Base-by-base conservation (phyloP, 1,140 invertebrate species). In the Dreissena rostriformis region DNA sequence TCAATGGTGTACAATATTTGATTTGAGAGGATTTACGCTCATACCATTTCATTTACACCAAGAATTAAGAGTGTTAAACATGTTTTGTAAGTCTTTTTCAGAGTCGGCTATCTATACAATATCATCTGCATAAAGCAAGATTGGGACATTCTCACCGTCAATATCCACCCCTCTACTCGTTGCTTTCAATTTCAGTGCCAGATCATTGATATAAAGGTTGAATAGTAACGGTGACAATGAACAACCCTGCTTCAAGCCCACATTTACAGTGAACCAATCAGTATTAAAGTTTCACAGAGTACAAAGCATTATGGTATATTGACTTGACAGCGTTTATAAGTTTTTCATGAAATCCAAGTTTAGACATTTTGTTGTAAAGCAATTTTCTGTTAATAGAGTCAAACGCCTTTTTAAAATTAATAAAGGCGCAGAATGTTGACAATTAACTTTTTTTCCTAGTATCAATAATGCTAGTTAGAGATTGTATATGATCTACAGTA, bases 391-490 rank as follows among this genome's bases (percentile, higher is more conserved):
- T 52, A 28, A 74, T 74, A 52, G 12, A 29, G 26, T 82, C 80
- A 24, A 53, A 82, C 15, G 80, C 71, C 57, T 82, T 73, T 24
- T 28, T 67, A 72, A 74, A 65, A 53, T 82, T 71, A 15, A 82
- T 82, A 74, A 51, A 82, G 12, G 55, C 15, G 19, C 14, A 28
- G 67, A 22, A 82, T 26, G 80, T 82, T 28, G 70, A 57, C 63
- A 51, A 15, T 72, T 82, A 73, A 10, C 5, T 10, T 66, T 66
- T 65, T n/a, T 72, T 55, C n/a, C 80, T 65, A 22, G 55, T 82
- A 14, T 74, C 29, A 39, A 82, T 24, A 73, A 82, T 74, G 53
- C 15, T 73, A 7, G 68, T 73, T 8, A 82, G 66, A 24, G 80
- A n/a, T 19, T 7, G 67, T 14, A 80, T 53, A 12, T 80, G 77